Base-by-base conservation (phyloP, 1,140 invertebrate genomes). In the Leptoteleia sp. region DNA sequence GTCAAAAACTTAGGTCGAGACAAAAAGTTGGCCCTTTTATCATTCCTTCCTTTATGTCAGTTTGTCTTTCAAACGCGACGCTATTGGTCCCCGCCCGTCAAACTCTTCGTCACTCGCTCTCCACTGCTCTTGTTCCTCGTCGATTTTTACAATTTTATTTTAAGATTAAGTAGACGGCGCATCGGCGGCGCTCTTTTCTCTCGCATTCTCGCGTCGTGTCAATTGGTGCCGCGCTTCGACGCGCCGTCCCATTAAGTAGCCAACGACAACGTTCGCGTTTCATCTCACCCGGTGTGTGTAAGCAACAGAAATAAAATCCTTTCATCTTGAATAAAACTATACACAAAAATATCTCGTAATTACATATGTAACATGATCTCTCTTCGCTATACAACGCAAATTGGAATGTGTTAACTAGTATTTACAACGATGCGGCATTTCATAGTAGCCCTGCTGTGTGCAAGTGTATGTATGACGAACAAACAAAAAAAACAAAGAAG, bases 331-430 rank as follows among this genome's bases (percentile, higher is more conserved):
- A 87, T 88, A 87, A 87, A 88, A 79, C 85, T 89, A 87, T 88
- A 88, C 87, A 89, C 84, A 88, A 88, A 75, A 87, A 85, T 87
- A 88, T 88, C 76, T 85, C 79, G 77, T 89, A 89, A 88, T 89
- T 89, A 89, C 87, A 89, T 88, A 86, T 88, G 84, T 85, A 88
- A 88, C 87, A 88, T 87, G 84, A 81, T 84, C 29, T 84, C 4
- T 79, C 52, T 13, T 79, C 65, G 83, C 86, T 88, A 86, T 88
- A 88, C 86, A 88, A 88, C 83, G 43, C 86, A 88, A 72, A 87
- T 84, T 88, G 87, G 87, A 88, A 88, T 88, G 87, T 88, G 85
- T 87, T 88, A 88, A 87, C 87, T 88, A 88, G 81, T 88, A 88
- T 88, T 84, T 88, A 88, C 87, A 88, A 82, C 83, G 55, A 83